Evolutionary conservation across 2,113 vertebrate species (phyloP).

Genomic region (Cebus imitator): DNA sequence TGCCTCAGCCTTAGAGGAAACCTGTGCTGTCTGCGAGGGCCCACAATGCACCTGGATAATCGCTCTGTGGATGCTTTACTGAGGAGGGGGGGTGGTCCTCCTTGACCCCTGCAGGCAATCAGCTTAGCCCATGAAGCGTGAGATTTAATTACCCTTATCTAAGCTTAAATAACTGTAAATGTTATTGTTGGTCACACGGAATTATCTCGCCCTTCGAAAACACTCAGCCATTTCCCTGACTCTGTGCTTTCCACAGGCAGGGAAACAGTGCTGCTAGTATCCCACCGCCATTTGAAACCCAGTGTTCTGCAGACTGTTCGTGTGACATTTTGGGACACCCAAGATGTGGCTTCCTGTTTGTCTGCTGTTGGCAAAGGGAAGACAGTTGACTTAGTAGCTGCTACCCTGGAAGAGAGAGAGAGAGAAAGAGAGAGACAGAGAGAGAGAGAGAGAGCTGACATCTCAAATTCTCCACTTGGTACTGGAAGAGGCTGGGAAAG

Average conservation of each 20-base stretch:
- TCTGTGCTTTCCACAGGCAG: slow-evolving; percentile 23
- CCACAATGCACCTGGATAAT: slow-evolving; percentile 59
- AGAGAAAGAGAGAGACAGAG: not conserved
- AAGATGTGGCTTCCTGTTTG: not conserved
- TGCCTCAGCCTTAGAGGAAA: not conserved
- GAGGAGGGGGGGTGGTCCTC: not conserved
- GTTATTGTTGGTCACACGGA: slow-evolving; percentile 73
- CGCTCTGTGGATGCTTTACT: not conserved
- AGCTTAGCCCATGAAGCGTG: slow-evolving; percentile 71
- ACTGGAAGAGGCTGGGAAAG: not conserved
- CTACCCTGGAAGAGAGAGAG: not conserved
- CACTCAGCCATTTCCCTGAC: slow-evolving; percentile 58
- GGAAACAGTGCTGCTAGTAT: slow-evolving; percentile 7
- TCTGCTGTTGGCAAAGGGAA: not conserved
- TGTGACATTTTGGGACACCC: not conserved
- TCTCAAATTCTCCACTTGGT: not conserved
- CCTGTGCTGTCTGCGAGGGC: not conserved
- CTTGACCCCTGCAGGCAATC: slow-evolving; percentile 77
- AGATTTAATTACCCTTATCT: slow-evolving; percentile 80
- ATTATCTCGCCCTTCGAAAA: slow-evolving; percentile 71
- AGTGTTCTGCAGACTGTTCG: not conserved
- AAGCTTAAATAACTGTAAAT: slow-evolving; percentile 78
- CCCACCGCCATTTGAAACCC: not conserved
- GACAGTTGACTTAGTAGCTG: not conserved
- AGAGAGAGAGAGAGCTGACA: not conserved